Evolutionary conservation across 23 tunicate genomes (phyloP), one percentile per base, ranked within the genome.

Genomic region (Botrylloides violaceus): DNA sequence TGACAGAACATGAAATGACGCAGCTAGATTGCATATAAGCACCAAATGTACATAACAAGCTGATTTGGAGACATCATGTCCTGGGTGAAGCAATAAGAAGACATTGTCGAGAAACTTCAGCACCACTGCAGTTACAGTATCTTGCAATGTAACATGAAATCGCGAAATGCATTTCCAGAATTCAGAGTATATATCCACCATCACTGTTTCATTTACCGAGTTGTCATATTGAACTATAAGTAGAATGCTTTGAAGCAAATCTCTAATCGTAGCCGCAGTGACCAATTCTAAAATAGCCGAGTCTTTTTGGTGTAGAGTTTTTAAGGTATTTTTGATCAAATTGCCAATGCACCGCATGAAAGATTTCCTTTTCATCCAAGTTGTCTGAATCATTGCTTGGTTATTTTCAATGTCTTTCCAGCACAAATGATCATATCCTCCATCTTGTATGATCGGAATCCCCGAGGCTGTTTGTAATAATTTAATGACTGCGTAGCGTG

Each of bases 391-490:
- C 21, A 26, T 32, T 21, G 24, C 2, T 15, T 27, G 37, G 74
- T 68, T 43, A 32, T 68, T 56, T 36, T 32, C 18, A 32, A 34
- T 31, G 21, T 23, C 37, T 43, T 37, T 68, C 58, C 74, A 37
- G 26, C 15, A 25, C 0, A 0, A 28, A 15, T 18, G 15, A 26
- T 68, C 74, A 43, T 20, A 37, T 43, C 12, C 9, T 25, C 37
- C 74, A 23, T 37, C 18, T 25, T 78, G 79, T 2, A 66, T 61
- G 31, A 90, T 49, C 4, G 88, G 85, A 0, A 90, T 58, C 38
- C 79, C 55, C 64, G 85, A 90, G 18, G 76, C 83, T 12, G 75
- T 30, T 70, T 90, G 87, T 4, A 90, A 77, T 30, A 83, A 57
- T 49, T 84, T 66, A 3, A 83, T 39, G 15, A 72, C 97, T 19